Conservation (phyloP, 2,888 invertebrate species). For the Hyalella azteca region DNA sequence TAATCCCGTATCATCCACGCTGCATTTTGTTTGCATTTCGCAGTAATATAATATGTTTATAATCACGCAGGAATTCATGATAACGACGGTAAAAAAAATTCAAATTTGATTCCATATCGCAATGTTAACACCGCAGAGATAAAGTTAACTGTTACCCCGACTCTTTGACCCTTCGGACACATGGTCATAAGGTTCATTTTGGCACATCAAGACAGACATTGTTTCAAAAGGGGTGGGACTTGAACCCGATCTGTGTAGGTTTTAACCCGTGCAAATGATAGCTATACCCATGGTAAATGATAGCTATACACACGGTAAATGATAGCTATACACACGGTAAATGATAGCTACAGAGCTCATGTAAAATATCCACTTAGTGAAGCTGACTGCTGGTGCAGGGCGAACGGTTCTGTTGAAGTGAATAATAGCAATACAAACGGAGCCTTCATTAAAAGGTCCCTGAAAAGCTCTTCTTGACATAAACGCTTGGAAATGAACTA, state of each 20-base stretch:
- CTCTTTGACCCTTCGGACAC: background rate
- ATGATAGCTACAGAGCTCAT: constrained; percentile 19
- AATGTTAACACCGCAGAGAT: too few species aligned
- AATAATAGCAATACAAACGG: constrained; percentile 17
- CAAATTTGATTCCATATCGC: too few species aligned
- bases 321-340: background rate
- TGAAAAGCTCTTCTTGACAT: background rate
- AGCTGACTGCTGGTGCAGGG: background rate
- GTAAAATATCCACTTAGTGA: constrained; percentile 33
- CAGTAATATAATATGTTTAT: too few species aligned
- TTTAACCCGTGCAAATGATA: constrained; percentile 12
- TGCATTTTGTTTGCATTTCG: too few species aligned
- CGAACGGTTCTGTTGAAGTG: constrained; percentile 8
- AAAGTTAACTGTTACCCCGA: too few species aligned
- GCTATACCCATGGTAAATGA: background rate
- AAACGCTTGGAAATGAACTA: background rate
- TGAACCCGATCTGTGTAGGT: background rate
- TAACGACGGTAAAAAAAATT: too few species aligned
- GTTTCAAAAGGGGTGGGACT: background rate
- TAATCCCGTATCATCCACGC: too few species aligned
- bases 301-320: too few species aligned
- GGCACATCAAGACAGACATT: background rate
- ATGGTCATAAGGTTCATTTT: background rate
- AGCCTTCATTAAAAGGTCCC: constrained; percentile 13
- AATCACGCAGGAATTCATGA: too few species aligned